Evolutionary conservation across 2,797 vertebrate species (phyloP), one percentile per base, ranked within the genome.

Genomic region (Sandelia bainsii): DNA sequence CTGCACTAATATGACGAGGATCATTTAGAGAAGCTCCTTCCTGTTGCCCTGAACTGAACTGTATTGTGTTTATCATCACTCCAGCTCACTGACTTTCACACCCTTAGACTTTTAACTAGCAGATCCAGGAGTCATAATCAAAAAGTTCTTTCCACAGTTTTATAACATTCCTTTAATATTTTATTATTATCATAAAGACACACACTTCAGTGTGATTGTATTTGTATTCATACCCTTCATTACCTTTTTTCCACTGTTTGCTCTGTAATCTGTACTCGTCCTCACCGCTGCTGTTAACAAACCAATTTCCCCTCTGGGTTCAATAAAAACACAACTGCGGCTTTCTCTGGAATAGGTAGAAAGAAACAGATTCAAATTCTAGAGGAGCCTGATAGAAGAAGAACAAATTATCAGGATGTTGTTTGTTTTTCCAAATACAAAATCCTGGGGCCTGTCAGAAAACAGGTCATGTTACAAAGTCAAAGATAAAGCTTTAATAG

Each of bases 221-320:
- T 83, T 83, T 77, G 69, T 65, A 80, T 85, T 89, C 72, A 50
- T 56, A 29, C 14, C 45, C 45, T 44, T 79, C 70, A 67, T 74
- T 58, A 66, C 17, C 12, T 58, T 22, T 58, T 44, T 58, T 20
- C 17, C 29, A 25, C 64, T 62, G 58, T 59, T 54, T 53, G 51
- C 63, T 68, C 65, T 14, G 45, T 80, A 64, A 71, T 84, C 70
- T 40, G 23, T 25, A 3, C 65, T 67, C 64, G 50, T 74, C 62
- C 62, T 75, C 67, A 20, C 19, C 13, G 64, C 73, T 56, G 65
- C 66, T 75, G 61, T 75, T 80, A 82, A 74, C 79, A 80, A 87
- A 84, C 81, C 59, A 65, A 67, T 81, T 79, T 72, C 65, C 73
- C 69, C 75, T 72, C 51, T 25, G 48, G 70, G 68, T 66, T 83